Evolutionary conservation across 2,797 vertebrate species (phyloP).

Genomic region (Pangasius larnaudii): DNA sequence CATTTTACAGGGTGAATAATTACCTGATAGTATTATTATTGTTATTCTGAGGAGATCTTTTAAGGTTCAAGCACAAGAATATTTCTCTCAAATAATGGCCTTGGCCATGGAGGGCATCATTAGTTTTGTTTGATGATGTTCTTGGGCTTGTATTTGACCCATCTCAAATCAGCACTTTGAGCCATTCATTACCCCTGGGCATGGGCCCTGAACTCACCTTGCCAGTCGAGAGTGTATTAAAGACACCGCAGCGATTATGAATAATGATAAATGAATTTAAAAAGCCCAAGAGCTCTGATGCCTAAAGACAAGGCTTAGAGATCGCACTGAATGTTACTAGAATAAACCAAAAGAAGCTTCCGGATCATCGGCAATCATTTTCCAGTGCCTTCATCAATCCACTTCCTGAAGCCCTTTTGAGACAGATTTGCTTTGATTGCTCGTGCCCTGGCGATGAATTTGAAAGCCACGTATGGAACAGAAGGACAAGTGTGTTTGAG

Average conservation of each 20-base stretch:
- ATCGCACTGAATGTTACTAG: not conserved
- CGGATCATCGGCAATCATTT: not conserved
- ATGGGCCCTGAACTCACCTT: not conserved
- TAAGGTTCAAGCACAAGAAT: not conserved
- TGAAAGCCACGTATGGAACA: constrained; percentile 47
- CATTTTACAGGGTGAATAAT: not conserved
- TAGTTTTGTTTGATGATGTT: not conserved
- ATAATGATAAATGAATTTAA: not conserved
- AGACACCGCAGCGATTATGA: not conserved
- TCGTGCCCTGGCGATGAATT: constrained; percentile 44
- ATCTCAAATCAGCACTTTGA: not conserved
- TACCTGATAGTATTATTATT: not conserved
- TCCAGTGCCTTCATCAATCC: constrained; percentile 24
- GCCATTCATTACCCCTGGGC: not conserved
- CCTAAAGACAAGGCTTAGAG: not conserved
- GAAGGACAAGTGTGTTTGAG: constrained; percentile 44
- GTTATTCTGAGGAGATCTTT: not conserved
- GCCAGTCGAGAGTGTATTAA: not conserved
- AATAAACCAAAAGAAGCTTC: constrained; percentile 30
- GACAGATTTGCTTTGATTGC: constrained; percentile 46
- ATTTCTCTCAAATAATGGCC: not conserved
- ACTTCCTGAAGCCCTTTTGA: constrained; percentile 38
- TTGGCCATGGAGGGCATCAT: not conserved
- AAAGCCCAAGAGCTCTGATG: not conserved
- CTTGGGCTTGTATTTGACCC: not conserved